Conservation (phyloP, 1,140 invertebrate species). For the Chymomyza costata region DNA sequence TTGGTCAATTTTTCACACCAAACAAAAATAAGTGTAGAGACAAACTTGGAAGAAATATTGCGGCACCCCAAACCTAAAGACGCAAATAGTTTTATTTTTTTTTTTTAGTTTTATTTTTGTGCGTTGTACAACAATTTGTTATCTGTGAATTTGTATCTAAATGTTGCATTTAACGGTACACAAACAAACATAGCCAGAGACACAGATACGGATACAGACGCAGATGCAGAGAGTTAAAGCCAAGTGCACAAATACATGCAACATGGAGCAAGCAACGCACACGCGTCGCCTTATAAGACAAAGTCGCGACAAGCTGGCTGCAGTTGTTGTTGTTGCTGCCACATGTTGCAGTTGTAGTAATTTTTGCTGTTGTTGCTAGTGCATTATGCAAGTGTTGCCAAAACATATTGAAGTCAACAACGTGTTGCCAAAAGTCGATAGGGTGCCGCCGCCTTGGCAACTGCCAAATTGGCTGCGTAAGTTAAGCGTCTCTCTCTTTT, state of each 20-base stretch:
- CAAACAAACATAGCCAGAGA: conserved; percentile 29
- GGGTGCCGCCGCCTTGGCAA: not conserved
- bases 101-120: conserved; percentile 6
- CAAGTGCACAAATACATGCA: too few relatives aligned
- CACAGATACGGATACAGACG: conserved; percentile 8
- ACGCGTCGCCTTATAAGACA: too few relatives aligned
- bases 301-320: too few relatives aligned
- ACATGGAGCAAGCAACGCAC: conserved; percentile 42
- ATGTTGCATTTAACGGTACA: conserved; percentile 63
- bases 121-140: conserved; percentile 63
- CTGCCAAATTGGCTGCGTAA: not conserved
- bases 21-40: conserved; percentile 33
- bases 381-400: conserved; percentile 51
- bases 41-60: too few relatives aligned
- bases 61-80: too few relatives aligned
- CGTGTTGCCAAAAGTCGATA: conserved; percentile 47
- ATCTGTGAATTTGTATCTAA: conserved; percentile 61
- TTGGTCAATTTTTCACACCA: conserved; percentile 49
- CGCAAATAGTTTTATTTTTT: conserved; percentile 34
- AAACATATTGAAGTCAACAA: conserved; percentile 50
- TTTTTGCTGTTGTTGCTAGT: conserved; percentile 16
- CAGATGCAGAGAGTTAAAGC: conserved; percentile 1
- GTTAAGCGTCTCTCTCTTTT: too few relatives aligned
- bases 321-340: conserved; percentile 3
- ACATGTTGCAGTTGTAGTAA: too few relatives aligned